Conservation (phyloP, 1,140 invertebrate species). For the Cyrtorhinus lividipennis region DNA sequence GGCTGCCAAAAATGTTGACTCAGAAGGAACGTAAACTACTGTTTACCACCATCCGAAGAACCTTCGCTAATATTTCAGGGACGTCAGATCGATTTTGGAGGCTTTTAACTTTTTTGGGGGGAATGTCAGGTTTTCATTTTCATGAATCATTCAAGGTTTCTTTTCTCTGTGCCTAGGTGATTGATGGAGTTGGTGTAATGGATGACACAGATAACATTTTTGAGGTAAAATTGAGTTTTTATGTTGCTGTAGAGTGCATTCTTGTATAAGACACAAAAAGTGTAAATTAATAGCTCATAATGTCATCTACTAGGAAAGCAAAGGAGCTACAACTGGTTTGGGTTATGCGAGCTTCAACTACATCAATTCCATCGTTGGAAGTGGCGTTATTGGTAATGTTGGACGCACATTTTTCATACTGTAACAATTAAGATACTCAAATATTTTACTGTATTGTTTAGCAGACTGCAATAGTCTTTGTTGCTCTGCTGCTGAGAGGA, state of each 20-base stretch:
- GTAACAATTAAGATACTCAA: background rate
- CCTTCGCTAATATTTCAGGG: too few relatives aligned
- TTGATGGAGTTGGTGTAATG: constrained; percentile 12
- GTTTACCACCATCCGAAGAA: too few relatives aligned
- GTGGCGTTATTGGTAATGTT: constrained; percentile 67
- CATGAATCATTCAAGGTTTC: too few relatives aligned
- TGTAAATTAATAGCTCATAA: too few relatives aligned
- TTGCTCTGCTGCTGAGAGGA: too few relatives aligned
- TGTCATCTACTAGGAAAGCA: constrained; percentile 18
- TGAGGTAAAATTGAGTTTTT: constrained; percentile 6
- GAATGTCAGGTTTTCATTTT: background rate
- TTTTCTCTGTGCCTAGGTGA: constrained; percentile 3
- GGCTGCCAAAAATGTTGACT: too few relatives aligned
- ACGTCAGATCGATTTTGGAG: too few relatives aligned
- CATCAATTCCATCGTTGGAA: constrained; percentile 85
- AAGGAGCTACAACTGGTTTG: constrained; percentile 35
- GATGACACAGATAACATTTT: constrained; percentile 19
- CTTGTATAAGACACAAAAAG: too few relatives aligned
- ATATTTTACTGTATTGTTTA: background rate
- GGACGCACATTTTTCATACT: background rate
- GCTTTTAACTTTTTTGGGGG: too few relatives aligned
- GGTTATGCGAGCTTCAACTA: constrained; percentile 80
- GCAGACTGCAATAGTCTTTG: too few relatives aligned
- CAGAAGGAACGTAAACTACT: too few relatives aligned
- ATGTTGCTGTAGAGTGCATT: too few relatives aligned